Base-by-base conservation (phyloP, 2,888 invertebrate genomes). In the Tyria jacobaeae region DNA sequence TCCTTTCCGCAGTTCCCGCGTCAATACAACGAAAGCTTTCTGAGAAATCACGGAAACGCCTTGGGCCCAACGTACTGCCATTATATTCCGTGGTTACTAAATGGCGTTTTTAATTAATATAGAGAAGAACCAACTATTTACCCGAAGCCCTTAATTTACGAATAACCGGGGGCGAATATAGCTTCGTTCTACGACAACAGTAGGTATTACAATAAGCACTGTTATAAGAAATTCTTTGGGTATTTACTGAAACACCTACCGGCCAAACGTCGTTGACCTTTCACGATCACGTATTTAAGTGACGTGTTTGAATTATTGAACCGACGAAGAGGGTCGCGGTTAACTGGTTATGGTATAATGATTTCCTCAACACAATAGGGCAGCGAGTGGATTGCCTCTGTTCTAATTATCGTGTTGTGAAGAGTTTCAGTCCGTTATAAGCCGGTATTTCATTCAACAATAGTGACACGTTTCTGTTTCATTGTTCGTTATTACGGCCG, bases 401-500 rank as follows among this genome's bases (percentile, higher is more conserved):
- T 81, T 84, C 81, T 85, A 86, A 84, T 85, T 84, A 84, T 82
- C 70, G 81, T 57, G 52, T 82, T 80, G 79, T 83, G 85, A 80
- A 81, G 80, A 81, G 81, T 81, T 80, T 67, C 73, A 80, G 78
- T 81, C 76, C 73, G 81, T 81, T 79, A 82, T 79, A 82, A 83
- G 80, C 80, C 70, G 67, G 78, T 69, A 80, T 76, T 79, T 67
- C 80, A 81, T 79, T 80, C 76, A 80, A 83, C 85, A 86, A 82
- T 83, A 77, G 80, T 79, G 80, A 87, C 86, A 86, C 83, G 81
- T 84, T 84, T 83, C 81, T 68, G 77, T 81, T 85, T 83, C 85
- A 87, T 87, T 87, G 86, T 87, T 83, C 85, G 84, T 77, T 85
- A 85, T 85, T 84, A 82, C 79, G 74, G 68, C 71, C 70, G 75